Evolutionary conservation across 2,797 vertebrate species (phyloP).

Genomic region (Xenops minutus): DNA sequence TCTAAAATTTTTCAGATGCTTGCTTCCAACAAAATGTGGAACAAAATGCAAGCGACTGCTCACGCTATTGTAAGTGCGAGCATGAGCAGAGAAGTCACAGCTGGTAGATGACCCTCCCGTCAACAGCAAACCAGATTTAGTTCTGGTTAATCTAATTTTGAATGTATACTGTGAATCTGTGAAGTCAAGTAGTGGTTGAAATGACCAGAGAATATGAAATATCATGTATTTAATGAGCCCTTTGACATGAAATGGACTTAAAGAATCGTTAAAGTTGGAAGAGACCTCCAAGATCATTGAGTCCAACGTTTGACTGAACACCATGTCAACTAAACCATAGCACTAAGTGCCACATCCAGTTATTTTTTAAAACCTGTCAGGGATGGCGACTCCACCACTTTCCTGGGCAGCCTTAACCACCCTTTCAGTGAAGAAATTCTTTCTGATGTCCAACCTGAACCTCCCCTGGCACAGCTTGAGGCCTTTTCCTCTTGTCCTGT

Average conservation of each 20-base stretch:
- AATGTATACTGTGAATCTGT: neutral
- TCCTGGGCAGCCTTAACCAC: neutral
- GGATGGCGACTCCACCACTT: neutral
- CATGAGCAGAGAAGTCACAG: neutral
- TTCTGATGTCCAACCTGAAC: neutral
- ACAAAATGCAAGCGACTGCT: neutral
- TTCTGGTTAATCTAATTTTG: neutral
- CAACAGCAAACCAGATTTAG: neutral
- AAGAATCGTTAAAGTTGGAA: neutral
- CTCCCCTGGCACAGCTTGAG: neutral
- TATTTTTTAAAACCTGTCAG: neutral
- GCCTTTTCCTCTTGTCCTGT: neutral
- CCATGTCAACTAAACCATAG: neutral
- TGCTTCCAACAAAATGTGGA: neutral
- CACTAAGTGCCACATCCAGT: neutral
- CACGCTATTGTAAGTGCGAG: rapidly evolving
- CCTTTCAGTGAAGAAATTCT: neutral
- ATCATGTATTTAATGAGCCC: neutral
- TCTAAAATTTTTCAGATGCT: neutral
- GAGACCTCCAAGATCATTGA: neutral
- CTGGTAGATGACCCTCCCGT: neutral
- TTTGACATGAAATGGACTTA: neutral
- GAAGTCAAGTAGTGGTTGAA: neutral
- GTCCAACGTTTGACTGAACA: neutral
- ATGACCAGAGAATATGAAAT: neutral